Evolutionary conservation across 2,888 invertebrate species (phyloP), one percentile per base, ranked within the genome.

Genomic region (Bhutanitis thaidina): DNA sequence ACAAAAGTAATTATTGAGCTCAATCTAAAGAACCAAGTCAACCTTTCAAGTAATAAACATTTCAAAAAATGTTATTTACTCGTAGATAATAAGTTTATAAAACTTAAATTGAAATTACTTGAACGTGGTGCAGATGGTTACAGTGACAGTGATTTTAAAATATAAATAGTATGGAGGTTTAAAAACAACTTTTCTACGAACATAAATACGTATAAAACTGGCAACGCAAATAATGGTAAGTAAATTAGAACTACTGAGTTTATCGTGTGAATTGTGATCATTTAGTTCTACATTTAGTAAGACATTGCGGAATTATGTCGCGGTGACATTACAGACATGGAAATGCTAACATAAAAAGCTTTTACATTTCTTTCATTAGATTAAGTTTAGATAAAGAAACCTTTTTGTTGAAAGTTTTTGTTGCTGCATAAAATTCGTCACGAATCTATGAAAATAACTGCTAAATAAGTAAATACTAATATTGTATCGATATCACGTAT

Each of bases 221-320:
- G 44, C 34, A 37, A 34, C 38, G 43, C 36, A 44, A 36, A 43
- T 8, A 40, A 44, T 36, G 12, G n/a, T 36, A 36, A 51, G 29
- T 40, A 30, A 51, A 46, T 34, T 9, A 49, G 39, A 38, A 14
- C 30, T 36, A 39, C 30, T 10, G 9, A 30, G 29, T 40, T 46
- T 43, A 43, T 25, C 3, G 41, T 43, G 38, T 39, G 15, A 12
- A 20, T 25, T 30, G 47, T 52, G 52, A 52, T 38, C 12, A 43
- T 47, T 52, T 47, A 52, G 52, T 52, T 41, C 51, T 36, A 45
- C 39, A 13, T 32, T 45, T 38, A 39, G 9, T 32, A 51, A 36
- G 29, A 43, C 1, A 16, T 13, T 51, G 14, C 12, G 30, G 12
- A 34, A 34, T n/a, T 29, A 13, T 32, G 52, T 52, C 52, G 52